Evolutionary conservation across 2,888 invertebrate genomes (phyloP), one percentile per base, ranked within the genome.

Genomic region (Eristalis pertinax): DNA sequence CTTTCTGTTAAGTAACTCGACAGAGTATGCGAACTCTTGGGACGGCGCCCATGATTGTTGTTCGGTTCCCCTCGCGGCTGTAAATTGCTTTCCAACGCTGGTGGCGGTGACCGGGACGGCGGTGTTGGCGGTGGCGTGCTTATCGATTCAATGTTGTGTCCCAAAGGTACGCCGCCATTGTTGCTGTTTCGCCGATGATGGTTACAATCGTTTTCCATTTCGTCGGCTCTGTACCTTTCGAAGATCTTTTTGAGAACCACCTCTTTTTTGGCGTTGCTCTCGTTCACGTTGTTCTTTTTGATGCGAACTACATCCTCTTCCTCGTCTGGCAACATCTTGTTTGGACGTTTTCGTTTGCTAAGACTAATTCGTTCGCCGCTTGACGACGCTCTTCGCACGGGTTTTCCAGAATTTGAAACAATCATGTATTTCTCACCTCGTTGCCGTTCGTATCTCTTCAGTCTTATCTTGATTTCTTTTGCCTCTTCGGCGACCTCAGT

Each of bases 61-160:
- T 63, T 80, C 8, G 43, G 29, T n/a, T 80, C 80, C 15, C 2
- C 38, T 11, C 15, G 24, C 0, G 32, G n/a, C 67, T 15, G 35
- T 8, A 38, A 19, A 24, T 73, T 78, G 43, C 32, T 73, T 32
- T 8, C 63, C 73, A n/a, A 22, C n/a, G 32, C 11, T 3, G 73
- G 56, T 13, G 24, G 15, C 10, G 63, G 74, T 2, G 74, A 74
- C 19, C 67, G 72, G 7, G 73, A 73, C 4, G 86, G 86, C 4
- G 86, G 86, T 1, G 86, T 86, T 5, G 83, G 86, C 11, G 86
- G 86, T 4, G 83, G 86, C 1, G 86, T 83, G 10, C 56, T 82
- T 56, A 85, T 82, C 8, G 83, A 75, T 29, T 81, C 81, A n/a
- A 85, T 81, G 11, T 64, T 70, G 13, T 75, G 84, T 29, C 70